phyloP scores from a whole-genome alignment of 2,888 invertebrate genomes.

The Zeuzera pyrina region DNA sequence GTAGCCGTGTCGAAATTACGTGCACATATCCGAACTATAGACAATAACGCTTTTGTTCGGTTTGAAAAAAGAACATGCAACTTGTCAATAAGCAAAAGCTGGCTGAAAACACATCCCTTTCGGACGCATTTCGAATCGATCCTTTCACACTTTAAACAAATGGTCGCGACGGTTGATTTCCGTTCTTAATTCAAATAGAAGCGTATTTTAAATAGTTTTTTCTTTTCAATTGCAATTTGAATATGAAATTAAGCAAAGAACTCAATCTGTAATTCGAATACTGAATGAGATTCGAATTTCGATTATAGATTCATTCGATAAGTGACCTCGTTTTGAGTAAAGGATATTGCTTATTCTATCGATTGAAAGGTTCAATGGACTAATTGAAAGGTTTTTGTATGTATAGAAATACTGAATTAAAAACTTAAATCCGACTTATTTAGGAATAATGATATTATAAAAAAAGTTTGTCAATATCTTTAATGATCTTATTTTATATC shows the following conservation, averaged over 20 bases:
- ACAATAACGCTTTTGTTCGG: no score
- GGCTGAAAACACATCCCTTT: constrained; percentile 47
- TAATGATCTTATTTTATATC: no score
- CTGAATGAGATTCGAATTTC: constrained; percentile 58
- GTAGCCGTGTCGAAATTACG: no score
- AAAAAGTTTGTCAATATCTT: no score
- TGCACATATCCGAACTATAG: no score
- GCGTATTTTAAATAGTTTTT: constrained; percentile 49
- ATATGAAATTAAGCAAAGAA: constrained; percentile 42
- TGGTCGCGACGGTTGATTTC: constrained; percentile 66
- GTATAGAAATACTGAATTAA: not conserved
- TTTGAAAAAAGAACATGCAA: constrained; percentile 40
- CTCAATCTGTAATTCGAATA: constrained; percentile 61
- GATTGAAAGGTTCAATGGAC: constrained; percentile 50
- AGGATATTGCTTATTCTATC: constrained; percentile 67
- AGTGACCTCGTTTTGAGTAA: constrained; percentile 62
- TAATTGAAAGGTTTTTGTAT: constrained; percentile 32
- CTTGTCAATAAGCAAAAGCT: constrained; percentile 54
- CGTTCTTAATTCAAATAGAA: constrained; percentile 67
- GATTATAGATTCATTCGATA: constrained; percentile 70
- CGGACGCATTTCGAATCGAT: constrained; percentile 55
- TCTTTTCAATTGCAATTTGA: constrained; percentile 43
- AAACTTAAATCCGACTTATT: not conserved
- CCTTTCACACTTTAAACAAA: constrained; percentile 69
- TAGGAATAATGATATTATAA: no score